Evolutionary conservation across 92 coral and sea anemone genomes (phyloP).

Genomic region (Porites evermanni): DNA sequence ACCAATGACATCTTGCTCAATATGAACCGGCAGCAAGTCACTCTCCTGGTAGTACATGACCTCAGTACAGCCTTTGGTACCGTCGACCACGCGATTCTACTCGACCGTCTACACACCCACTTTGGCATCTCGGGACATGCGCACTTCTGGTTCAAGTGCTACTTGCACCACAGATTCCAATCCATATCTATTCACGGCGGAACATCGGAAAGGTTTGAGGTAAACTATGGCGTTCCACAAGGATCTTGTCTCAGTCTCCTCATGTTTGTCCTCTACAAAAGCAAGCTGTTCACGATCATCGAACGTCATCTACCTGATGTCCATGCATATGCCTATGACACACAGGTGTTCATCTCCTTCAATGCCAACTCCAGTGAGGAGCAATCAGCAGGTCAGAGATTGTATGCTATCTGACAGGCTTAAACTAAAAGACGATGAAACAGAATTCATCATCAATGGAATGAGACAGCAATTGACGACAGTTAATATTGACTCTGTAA

Average conservation of each 20-base stretch:
- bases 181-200: not conserved
- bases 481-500: not conserved
- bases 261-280: slow-evolving; percentile 35
- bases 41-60: not conserved
- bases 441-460: not conserved
- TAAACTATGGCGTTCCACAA: slow-evolving; percentile 37
- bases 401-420: slow-evolving; percentile 28
- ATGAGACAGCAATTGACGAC: not conserved
- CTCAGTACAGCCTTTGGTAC: not conserved
- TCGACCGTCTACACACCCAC: not conserved
- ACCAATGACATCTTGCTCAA: not conserved
- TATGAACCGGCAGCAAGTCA: not conserved
- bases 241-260: slow-evolving; percentile 33
- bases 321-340: slow-evolving; percentile 42
- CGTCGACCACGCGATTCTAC: not conserved
- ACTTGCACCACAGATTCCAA: not conserved
- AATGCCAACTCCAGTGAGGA: slow-evolving; percentile 18
- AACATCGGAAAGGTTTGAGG: slow-evolving; percentile 7
- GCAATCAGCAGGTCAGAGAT: slow-evolving; percentile 7
- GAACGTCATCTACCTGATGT: slow-evolving; percentile 28
- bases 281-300: slow-evolving; percentile 34
- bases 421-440: slow-evolving; percentile 25
- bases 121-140: not conserved
- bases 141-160: not conserved
- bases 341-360: slow-evolving; percentile 33